A percentile compares a stretch with the other conserved stretches of the same genome.
phyloP scores from a whole-genome alignment of 64 coral and sea anemone genomes.

The Hydrozoanthus tunicans region DNA sequence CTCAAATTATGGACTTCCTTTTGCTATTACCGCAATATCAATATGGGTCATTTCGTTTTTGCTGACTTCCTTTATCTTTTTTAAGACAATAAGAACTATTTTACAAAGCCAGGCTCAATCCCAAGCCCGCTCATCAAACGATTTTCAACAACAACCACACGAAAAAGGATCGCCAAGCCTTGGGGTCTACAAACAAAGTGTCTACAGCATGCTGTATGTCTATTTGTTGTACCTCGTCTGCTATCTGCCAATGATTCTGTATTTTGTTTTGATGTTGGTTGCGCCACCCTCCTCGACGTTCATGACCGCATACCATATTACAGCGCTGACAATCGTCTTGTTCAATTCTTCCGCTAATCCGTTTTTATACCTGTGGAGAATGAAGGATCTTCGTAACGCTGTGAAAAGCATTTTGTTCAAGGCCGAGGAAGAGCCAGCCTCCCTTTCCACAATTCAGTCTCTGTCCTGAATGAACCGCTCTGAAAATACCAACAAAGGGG shows the following conservation, averaged over 20 bases:
- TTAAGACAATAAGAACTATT: conserved; percentile 19
- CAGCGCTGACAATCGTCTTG: background rate
- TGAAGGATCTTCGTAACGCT: conserved; percentile 22
- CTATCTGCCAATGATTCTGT: conserved; percentile 20
- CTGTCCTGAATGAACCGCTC: background rate
- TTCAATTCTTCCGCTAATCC: conserved; percentile 20
- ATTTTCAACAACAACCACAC: background rate
- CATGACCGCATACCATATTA: background rate
- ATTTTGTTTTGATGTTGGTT: background rate
- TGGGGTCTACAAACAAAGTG: conserved; percentile 16
- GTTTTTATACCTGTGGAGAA: conserved; percentile 19
- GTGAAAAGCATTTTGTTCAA: background rate
- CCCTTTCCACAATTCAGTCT: background rate
- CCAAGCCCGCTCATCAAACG: background rate
- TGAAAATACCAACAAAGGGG: too few relatives aligned
- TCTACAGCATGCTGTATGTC: conserved; percentile 26
- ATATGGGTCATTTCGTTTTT: conserved; percentile 27
- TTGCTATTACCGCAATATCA: conserved; percentile 2
- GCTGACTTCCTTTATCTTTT: conserved; percentile 5
- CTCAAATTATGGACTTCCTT: background rate
- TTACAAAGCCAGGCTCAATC: background rate
- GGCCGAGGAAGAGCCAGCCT: background rate
- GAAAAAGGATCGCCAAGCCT: background rate
- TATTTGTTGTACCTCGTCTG: background rate
- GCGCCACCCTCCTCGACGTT: background rate